Conservation (phyloP, 2,888 invertebrate species). For the Sylvicola cinctus region DNA sequence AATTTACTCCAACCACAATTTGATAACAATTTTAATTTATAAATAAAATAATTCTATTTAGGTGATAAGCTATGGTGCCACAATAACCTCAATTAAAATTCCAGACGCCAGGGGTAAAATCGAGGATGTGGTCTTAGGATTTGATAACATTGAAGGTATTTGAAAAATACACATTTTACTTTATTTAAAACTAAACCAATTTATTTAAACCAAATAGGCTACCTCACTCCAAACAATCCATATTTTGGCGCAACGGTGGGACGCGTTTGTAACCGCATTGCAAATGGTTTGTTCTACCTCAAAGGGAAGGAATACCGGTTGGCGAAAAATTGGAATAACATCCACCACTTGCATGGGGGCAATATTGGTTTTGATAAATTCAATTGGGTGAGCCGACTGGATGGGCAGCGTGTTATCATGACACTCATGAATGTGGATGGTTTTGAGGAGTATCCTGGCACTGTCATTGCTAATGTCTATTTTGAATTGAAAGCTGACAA, state of each 20-base stretch:
- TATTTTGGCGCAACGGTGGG: constrained; percentile 82
- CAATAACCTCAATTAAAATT: constrained; percentile 1
- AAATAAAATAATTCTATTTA: too few relatives aligned
- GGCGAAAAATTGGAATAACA: constrained; percentile 45
- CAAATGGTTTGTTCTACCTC: constrained; percentile 45
- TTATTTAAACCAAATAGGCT: too few relatives aligned
- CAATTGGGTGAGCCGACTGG: constrained; percentile 38
- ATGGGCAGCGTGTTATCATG: constrained; percentile 36
- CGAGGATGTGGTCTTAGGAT: constrained; percentile 2
- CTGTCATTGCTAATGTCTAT: constrained; percentile 43
- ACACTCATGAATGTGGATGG: constrained; percentile 55
- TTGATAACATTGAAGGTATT: background rate
- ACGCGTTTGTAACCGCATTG: constrained; percentile 65
- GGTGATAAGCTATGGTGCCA: constrained; percentile 4
- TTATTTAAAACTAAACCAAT: too few relatives aligned
- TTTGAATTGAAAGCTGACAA: constrained; percentile 56
- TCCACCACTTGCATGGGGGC: constrained; percentile 68
- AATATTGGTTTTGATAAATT: constrained; percentile 62
- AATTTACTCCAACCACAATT: too few relatives aligned
- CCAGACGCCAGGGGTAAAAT: background rate
- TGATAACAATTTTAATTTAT: too few relatives aligned
- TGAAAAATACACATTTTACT: too few relatives aligned
- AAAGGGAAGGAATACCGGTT: constrained; percentile 46
- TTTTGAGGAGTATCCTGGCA: constrained; percentile 80
- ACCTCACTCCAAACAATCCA: constrained; percentile 42